phyloP scores from a whole-genome alignment of 2,113 vertebrate species.

The Perognathus longimembris region DNA sequence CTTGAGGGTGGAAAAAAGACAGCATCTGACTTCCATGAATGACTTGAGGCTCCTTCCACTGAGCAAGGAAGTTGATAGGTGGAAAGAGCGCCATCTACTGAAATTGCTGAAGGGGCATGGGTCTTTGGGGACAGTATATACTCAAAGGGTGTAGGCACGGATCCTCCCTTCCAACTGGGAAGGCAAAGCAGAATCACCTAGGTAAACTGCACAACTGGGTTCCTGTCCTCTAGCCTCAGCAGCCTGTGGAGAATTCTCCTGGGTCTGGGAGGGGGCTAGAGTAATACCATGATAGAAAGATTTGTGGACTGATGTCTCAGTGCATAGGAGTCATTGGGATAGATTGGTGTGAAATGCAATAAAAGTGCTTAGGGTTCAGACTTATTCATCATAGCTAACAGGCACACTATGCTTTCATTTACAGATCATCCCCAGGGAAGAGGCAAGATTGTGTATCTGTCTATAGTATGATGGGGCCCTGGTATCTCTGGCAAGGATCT shows the following conservation, averaged over 20 bases:
- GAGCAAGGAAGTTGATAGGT: slow-evolving; percentile 10
- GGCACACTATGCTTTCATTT: background rate
- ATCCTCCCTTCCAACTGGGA: background rate
- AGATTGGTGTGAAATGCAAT: background rate
- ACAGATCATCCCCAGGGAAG: background rate
- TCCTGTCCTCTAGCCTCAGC: background rate
- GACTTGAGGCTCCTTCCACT: background rate
- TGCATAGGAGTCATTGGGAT: background rate
- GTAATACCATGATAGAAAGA: background rate
- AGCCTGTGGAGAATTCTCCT: background rate
- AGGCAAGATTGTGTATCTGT: background rate
- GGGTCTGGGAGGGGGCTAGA: background rate
- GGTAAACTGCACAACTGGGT: background rate
- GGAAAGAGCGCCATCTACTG: slow-evolving; percentile 69
- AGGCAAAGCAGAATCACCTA: background rate
- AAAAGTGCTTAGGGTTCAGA: background rate
- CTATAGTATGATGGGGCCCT: background rate
- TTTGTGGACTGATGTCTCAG: too few relatives aligned
- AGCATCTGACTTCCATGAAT: background rate
- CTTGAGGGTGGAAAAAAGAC: background rate
- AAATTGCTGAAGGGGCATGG: background rate
- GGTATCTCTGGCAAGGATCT: background rate
- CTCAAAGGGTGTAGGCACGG: background rate
- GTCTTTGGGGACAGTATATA: background rate
- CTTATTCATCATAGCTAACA: background rate